Percentiles rank a stretch among this genome's conserved stretches.
These are phyloP conservation scores for Falco peregrinus DNA, from an alignment of 2,797 vertebrate species.

Conservation along the genomic window DNA sequence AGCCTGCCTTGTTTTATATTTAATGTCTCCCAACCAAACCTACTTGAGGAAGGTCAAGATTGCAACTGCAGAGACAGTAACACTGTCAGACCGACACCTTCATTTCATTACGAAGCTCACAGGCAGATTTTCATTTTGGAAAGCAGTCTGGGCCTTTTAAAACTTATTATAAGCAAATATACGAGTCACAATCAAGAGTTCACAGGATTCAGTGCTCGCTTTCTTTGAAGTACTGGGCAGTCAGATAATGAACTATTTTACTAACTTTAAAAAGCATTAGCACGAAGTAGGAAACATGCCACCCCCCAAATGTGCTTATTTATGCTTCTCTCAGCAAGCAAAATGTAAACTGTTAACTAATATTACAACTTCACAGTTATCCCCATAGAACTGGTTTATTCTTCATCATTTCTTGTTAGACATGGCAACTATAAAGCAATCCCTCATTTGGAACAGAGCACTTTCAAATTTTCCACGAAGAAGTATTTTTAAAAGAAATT, in stretches of 20 bases:
- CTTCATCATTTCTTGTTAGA: neutral
- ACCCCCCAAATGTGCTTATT: fast-evolving
- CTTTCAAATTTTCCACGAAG: neutral
- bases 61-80: neutral
- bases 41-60: neutral
- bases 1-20: neutral
- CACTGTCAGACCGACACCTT: neutral
- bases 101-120: neutral
- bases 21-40: neutral
- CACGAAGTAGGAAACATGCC: neutral
- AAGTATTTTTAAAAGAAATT: neutral
- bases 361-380: neutral
- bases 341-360: neutral
- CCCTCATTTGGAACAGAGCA: neutral
- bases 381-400: neutral
- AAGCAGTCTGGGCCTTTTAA: neutral
- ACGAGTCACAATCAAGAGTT: neutral
- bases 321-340: neutral
- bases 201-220: no score
- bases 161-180: neutral
- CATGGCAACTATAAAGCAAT: neutral
- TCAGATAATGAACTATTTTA: neutral
- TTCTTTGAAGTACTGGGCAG: neutral
- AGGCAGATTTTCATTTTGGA: neutral
- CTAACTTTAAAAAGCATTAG: neutral